A percentile compares a stretch with the other conserved stretches of the same genome.
phyloP scores from a whole-genome alignment of 2,113 vertebrate species.

The Coracopsis vasa region DNA sequence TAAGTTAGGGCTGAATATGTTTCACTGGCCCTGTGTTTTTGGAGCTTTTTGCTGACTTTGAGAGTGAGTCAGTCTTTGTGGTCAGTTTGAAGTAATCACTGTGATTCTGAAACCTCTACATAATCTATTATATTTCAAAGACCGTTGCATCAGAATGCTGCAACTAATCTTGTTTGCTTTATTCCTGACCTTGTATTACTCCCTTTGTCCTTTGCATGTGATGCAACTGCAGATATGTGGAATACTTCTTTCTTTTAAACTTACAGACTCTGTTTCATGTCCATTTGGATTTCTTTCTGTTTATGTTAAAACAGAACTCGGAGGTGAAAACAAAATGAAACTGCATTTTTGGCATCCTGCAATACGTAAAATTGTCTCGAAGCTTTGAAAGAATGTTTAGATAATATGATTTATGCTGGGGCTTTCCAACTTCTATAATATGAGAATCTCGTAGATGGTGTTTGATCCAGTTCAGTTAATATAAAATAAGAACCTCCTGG shows the following conservation, averaged over 20 bases:
- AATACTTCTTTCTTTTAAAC: not conserved
- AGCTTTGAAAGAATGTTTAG: constrained; percentile 51
- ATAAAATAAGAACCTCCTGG: constrained; percentile 53
- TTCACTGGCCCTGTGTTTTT: not conserved
- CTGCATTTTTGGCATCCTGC: constrained; percentile 56
- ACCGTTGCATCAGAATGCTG: not conserved
- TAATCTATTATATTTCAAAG: not conserved
- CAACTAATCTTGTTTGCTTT: not conserved
- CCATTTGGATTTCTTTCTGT: constrained; percentile 32
- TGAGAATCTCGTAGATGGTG: constrained; percentile 8
- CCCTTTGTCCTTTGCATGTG: not conserved
- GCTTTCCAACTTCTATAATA: constrained; percentile 64
- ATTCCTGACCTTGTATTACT: not conserved
- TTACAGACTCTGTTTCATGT: not conserved
- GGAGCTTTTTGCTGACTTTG: not conserved
- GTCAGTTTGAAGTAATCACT: not conserved
- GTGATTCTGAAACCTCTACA: not conserved
- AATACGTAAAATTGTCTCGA: constrained; percentile 25
- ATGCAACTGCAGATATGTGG: not conserved
- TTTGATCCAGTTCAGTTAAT: constrained; percentile 56
- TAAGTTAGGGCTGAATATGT: not conserved
- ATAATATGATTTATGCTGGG: constrained; percentile 65
- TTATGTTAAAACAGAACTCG: constrained; percentile 9
- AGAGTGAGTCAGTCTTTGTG: not conserved
- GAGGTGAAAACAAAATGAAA: constrained; percentile 47